Percentiles rank a stretch among this genome's conserved stretches.
Conservation (phyloP, 2,113 vertebrate species). For the Echinops telfairi region DNA sequence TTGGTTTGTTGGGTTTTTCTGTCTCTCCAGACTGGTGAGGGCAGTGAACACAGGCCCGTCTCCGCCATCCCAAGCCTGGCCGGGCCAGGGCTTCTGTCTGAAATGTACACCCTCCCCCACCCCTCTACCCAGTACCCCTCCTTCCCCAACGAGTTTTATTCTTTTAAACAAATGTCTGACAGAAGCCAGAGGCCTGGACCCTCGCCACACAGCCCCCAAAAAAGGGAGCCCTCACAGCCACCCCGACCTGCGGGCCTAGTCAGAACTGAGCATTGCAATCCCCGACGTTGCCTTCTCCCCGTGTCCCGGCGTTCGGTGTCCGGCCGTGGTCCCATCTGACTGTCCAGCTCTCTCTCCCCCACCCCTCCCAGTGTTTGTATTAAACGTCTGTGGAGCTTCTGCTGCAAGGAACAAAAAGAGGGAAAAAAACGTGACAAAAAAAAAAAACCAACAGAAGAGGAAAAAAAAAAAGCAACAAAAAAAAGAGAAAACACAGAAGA, state of each 20-base stretch:
- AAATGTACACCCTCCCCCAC: neutral
- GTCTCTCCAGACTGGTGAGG: constrained; percentile 65
- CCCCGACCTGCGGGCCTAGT: constrained; percentile 44
- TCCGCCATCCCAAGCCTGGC: neutral
- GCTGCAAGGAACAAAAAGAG: constrained; percentile 82
- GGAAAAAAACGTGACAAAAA: constrained; percentile 8
- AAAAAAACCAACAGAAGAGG: neutral
- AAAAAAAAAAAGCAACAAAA: neutral
- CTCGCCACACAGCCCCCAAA: neutral
- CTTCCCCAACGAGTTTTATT: constrained; percentile 37
- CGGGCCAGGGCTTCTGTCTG: constrained; percentile 66
- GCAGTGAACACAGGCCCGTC: constrained; percentile 37
- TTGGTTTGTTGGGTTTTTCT: constrained; percentile 69
- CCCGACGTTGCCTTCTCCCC: constrained; percentile 47
- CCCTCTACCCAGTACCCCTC: too few relatives aligned
- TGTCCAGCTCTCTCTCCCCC: constrained; percentile 79
- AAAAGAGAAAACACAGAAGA: constrained; percentile 81
- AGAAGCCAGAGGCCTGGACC: constrained; percentile 71
- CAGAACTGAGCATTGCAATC: constrained; percentile 52
- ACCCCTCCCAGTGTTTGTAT: constrained; percentile 79
- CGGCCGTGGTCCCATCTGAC: constrained; percentile 69
- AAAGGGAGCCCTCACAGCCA: constrained; percentile 38
- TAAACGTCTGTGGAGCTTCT: constrained; percentile 82
- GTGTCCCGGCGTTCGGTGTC: constrained; percentile 75
- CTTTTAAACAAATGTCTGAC: constrained; percentile 67